These are phyloP conservation scores for Anoplopoma fimbria DNA, from an alignment of 2,113 vertebrate species.

Conservation along the genomic window DNA sequence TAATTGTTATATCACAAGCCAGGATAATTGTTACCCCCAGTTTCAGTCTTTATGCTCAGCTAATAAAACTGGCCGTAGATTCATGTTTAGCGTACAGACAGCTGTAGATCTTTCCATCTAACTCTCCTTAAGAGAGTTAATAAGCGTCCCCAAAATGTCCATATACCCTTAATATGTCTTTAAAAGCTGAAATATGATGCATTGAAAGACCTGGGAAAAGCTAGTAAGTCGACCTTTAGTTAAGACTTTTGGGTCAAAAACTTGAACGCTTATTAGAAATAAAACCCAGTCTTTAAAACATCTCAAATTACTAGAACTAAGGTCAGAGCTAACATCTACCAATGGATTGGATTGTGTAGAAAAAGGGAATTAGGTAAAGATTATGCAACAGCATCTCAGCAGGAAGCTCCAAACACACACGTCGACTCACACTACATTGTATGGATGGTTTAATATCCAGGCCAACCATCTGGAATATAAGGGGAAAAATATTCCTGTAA, in stretches of 20 bases:
- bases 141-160: not conserved
- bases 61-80: not conserved
- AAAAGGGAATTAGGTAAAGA: conserved; percentile 25
- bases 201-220: not conserved
- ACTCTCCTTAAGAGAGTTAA: not conserved
- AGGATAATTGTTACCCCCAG: not conserved
- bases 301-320: not conserved
- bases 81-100: not conserved
- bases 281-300: not conserved
- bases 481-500: conserved; percentile 35
- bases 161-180: not conserved
- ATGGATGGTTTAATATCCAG: conserved; percentile 36
- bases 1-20: not conserved
- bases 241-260: not conserved
- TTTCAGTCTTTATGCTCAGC: not conserved
- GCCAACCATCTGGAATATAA: conserved; percentile 59
- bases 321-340: no score
- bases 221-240: not conserved
- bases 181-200: not conserved
- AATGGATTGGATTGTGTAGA: no score
- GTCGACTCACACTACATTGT: conserved; percentile 5
- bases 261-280: not conserved
- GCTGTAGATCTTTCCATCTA: not conserved
- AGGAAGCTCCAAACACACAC: conserved; percentile 4
- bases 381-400: conserved; percentile 16